phyloP scores from a whole-genome alignment of 2,113 vertebrate genomes.

The Peucedramus taeniatus region DNA sequence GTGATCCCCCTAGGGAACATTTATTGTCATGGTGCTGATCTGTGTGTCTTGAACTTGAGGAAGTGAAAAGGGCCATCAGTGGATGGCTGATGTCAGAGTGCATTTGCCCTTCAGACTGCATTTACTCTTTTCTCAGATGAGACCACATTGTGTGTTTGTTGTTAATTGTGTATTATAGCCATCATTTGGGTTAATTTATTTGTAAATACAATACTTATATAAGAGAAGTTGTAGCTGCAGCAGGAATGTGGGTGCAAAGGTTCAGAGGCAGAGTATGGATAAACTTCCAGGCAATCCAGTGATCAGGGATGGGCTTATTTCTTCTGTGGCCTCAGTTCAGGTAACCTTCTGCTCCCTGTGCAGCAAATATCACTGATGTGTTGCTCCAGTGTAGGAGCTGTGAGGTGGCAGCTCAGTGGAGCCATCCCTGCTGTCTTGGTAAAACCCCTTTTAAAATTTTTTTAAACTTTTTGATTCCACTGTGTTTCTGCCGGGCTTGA shows the following conservation, averaged over 20 bases:
- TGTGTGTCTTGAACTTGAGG: background rate
- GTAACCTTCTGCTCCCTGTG: background rate
- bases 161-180: background rate
- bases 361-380: background rate
- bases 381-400: background rate
- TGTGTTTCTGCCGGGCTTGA: background rate
- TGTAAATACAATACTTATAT: background rate
- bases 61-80: background rate
- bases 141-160: background rate
- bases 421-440: background rate
- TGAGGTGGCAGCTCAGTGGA: background rate
- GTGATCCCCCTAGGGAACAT: background rate
- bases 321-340: background rate
- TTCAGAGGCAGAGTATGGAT: background rate
- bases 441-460: background rate
- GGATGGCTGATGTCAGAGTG: background rate
- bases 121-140: background rate
- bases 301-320: background rate
- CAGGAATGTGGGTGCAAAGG: background rate
- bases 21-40: background rate
- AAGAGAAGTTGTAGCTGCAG: background rate
- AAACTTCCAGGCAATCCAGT: background rate
- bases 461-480: accelerated
- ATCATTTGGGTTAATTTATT: background rate
- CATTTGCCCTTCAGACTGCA: background rate